These are phyloP conservation scores for Fringilla coelebs DNA, from an alignment of 2,797 vertebrate genomes.

Conservation along the genomic window DNA sequence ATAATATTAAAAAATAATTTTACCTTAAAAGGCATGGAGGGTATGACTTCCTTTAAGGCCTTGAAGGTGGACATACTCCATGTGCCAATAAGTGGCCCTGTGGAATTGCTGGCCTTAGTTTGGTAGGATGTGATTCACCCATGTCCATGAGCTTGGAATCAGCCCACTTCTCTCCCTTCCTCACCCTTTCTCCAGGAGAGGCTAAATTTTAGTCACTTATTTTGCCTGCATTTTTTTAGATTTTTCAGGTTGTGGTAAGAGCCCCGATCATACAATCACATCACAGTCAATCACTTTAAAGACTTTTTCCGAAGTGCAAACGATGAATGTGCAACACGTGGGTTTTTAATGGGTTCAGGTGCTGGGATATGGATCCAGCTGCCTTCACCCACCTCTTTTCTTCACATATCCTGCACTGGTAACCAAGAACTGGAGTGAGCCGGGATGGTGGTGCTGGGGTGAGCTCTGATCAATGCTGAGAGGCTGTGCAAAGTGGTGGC, in stretches of 20 bases:
- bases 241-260: conserved; percentile 39
- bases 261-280: conserved; percentile 70
- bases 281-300: conserved; percentile 59
- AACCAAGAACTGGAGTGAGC: not conserved
- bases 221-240: conserved; percentile 59
- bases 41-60: not conserved
- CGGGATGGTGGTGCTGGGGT: not conserved
- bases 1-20: not conserved
- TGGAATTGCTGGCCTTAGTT: not conserved
- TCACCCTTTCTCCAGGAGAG: conserved; percentile 42
- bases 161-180: conserved; percentile 30
- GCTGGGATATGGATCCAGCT: conserved; percentile 42
- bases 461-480: not conserved
- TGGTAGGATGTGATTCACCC: conserved; percentile 22
- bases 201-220: conserved; percentile 68
- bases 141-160: not conserved
- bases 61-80: not conserved
- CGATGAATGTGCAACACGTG: conserved; percentile 61
- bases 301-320: conserved; percentile 40
- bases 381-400: conserved; percentile 39
- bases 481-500: not conserved
- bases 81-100: not conserved
- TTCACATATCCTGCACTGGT: conserved; percentile 45
- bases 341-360: conserved; percentile 54
- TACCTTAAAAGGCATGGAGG: not conserved